A percentile compares a stretch with the other conserved stretches of the same genome.
Evolutionary conservation across 2,113 vertebrate species (phyloP).

Genomic region (Rhea pennata): DNA sequence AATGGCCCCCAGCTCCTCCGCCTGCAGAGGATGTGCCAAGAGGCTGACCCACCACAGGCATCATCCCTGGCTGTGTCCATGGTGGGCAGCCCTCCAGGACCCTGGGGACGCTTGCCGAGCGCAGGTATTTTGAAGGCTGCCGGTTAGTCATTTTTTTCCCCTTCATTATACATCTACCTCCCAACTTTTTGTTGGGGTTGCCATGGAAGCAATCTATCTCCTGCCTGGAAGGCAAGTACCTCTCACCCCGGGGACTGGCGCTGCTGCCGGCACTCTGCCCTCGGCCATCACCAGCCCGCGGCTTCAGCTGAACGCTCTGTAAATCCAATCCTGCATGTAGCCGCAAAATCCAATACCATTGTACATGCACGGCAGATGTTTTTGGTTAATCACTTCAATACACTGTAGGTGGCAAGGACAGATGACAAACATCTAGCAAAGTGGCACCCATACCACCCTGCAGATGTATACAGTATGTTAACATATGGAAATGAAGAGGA

Average conservation of each 20-base stretch:
- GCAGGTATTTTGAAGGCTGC: neutral
- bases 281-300: neutral
- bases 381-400: neutral
- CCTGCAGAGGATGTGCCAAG: neutral
- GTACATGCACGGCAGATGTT: rapidly evolving
- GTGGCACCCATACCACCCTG: neutral
- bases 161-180: neutral
- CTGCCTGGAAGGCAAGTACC: neutral
- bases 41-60: neutral
- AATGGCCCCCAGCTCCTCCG: neutral
- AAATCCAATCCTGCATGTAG: neutral
- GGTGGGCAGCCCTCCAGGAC: neutral
- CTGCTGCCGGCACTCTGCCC: neutral
- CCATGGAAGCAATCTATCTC: slow-evolving; percentile 53
- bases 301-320: neutral
- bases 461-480: rapidly evolving
- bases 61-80: neutral
- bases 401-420: neutral
- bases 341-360: neutral
- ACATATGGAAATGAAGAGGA: neutral
- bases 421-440: neutral
- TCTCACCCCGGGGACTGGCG: neutral
- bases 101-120: rapidly evolving
- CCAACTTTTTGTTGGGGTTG: neutral
- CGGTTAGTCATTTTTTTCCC: neutral